These are phyloP conservation scores for Bujurquina vittata DNA, from an alignment of 2,113 vertebrate genomes.

Conservation along the genomic window DNA sequence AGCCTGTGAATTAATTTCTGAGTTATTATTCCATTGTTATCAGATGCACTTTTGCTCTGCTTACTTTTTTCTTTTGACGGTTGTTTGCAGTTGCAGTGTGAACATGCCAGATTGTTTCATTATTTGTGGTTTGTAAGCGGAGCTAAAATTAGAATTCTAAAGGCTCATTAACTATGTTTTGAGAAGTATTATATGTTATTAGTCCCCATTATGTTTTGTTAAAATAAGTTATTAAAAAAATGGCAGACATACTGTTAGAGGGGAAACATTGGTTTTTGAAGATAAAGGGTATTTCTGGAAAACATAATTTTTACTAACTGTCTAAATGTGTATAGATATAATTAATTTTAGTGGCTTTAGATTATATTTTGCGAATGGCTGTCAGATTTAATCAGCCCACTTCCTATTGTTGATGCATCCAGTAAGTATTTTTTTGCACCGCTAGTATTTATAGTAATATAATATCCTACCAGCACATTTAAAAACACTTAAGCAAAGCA, in stretches of 20 bases:
- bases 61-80: not conserved
- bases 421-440: not conserved
- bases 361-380: not conserved
- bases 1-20: not conserved
- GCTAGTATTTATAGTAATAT: not conserved
- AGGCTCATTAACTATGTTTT: not conserved
- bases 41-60: not conserved
- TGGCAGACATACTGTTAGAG: not conserved
- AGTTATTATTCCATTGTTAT: not conserved
- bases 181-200: not conserved
- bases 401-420: not conserved
- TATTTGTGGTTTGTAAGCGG: not conserved
- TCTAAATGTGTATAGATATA: not conserved
- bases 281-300: not conserved
- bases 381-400: not conserved
- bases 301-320: rapidly evolving
- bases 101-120: not conserved
- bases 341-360: not conserved
- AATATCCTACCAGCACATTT: rapidly evolving
- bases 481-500: not conserved
- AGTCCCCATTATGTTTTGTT: not conserved
- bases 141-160: not conserved
- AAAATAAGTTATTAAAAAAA: not conserved
- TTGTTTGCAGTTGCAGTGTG: not conserved
- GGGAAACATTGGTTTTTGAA: not conserved